Evolutionary conservation across 2,113 vertebrate species (phyloP).

Genomic region (Apteryx owenii): DNA sequence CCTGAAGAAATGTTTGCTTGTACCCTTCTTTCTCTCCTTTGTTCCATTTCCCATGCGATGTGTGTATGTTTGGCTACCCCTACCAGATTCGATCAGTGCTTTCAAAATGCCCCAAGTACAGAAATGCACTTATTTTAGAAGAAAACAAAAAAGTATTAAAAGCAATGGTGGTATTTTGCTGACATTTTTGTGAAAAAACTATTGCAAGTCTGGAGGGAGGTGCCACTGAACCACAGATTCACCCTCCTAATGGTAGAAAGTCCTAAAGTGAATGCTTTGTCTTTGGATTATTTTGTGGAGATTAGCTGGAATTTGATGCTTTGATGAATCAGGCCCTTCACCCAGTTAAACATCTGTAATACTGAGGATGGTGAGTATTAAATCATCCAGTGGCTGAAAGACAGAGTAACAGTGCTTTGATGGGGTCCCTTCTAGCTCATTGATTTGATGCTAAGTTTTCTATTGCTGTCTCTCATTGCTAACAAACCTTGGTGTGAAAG

Average conservation of each 20-base stretch:
- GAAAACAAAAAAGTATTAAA: background rate
- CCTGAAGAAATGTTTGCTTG: conserved; percentile 5
- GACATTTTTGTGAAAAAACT: background rate
- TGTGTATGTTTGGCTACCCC: background rate
- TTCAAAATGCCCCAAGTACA: background rate
- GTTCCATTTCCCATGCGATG: background rate
- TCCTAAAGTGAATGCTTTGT: background rate
- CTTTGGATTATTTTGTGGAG: background rate
- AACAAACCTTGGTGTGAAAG: background rate
- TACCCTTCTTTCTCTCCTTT: background rate
- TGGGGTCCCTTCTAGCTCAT: conserved; percentile 35
- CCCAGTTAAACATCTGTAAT: background rate
- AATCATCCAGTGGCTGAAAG: background rate
- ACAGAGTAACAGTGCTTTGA: background rate
- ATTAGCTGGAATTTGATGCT: background rate
- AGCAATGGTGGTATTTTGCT: background rate
- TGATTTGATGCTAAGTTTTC: background rate
- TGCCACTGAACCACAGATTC: background rate
- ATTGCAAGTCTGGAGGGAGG: background rate
- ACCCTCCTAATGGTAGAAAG: background rate
- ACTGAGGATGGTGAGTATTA: background rate
- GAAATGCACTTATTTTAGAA: background rate
- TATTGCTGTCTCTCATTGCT: background rate
- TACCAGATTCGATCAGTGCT: background rate
- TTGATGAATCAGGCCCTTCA: background rate